Evolutionary conservation across 2,888 invertebrate genomes (phyloP).

Genomic region (Branchellion lobata): DNA sequence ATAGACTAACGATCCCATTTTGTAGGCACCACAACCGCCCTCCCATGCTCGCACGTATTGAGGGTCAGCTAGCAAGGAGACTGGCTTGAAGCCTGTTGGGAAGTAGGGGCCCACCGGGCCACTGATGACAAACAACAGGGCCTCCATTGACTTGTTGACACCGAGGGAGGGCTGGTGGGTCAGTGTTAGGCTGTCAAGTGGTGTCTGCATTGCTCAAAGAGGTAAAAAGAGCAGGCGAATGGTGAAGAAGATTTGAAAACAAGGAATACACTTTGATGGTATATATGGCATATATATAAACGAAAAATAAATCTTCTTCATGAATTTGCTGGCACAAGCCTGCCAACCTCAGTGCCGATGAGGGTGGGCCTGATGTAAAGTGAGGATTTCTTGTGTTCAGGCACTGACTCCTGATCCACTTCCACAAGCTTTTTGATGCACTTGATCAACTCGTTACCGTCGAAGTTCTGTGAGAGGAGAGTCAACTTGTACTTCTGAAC

Average conservation of each 20-base stretch:
- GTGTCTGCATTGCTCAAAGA: neutral
- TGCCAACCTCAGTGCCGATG: constrained; percentile 86
- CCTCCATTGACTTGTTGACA: constrained; percentile 81
- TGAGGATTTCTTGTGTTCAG: constrained; percentile 78
- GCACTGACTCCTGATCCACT: constrained; percentile 97
- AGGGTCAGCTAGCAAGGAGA: constrained; percentile 89
- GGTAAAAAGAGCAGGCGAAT: too few species aligned
- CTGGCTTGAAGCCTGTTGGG: constrained; percentile 71
- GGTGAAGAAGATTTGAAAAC: too few species aligned
- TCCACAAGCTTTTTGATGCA: constrained; percentile 81
- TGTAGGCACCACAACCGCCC: constrained; percentile 84
- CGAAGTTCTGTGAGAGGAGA: constrained; percentile 69
- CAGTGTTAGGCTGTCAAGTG: constrained; percentile 30
- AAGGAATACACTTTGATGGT: too few species aligned
- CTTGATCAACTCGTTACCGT: constrained; percentile 78
- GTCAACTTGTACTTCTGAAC: neutral
- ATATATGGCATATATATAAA: too few species aligned
- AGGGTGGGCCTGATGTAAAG: constrained; percentile 93
- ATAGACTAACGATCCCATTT: constrained; percentile 87
- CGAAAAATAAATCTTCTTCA: too few species aligned
- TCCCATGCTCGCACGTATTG: constrained; percentile 77
- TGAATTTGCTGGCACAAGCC: neutral
- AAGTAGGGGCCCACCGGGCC: constrained; percentile 93
- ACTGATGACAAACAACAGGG: constrained; percentile 83
- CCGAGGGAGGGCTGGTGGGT: constrained; percentile 80